These are phyloP conservation scores for Xylota sylvarum DNA, from an alignment of 2,888 invertebrate species.

Conservation along the genomic window DNA sequence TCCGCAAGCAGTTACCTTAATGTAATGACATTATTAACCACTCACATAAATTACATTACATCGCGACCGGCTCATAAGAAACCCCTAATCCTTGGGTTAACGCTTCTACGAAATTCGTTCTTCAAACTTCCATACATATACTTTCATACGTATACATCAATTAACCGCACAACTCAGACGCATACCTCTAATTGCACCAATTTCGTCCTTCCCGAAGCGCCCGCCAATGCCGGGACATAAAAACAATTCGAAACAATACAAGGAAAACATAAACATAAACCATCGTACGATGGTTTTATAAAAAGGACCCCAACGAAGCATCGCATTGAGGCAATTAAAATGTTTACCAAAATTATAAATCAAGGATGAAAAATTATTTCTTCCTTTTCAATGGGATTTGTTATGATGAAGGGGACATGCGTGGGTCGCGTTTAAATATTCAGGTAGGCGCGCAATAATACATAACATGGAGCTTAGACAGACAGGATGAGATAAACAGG, in stretches of 20 bases:
- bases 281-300: not conserved
- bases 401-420: constrained; percentile 3
- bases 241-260: constrained; percentile 3
- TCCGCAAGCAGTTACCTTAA: constrained; percentile 18
- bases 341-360: constrained; percentile 6
- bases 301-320: not conserved
- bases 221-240: not conserved
- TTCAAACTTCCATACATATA: not conserved
- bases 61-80: constrained; percentile 7
- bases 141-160: constrained; percentile 3
- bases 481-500: not conserved
- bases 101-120: not conserved
- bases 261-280: constrained; percentile 2
- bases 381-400: not conserved
- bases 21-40: constrained; percentile 35
- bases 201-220: not conserved
- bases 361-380: constrained; percentile 26
- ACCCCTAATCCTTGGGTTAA: constrained; percentile 12
- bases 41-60: constrained; percentile 32
- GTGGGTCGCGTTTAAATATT: not conserved
- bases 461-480: not conserved
- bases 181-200: constrained; percentile 5
- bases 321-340: constrained; percentile 20
- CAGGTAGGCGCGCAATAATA: not conserved
- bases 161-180: constrained; percentile 1